Evolutionary conservation across 2,888 invertebrate species (phyloP).

Genomic region (Palloptera scutellata): DNA sequence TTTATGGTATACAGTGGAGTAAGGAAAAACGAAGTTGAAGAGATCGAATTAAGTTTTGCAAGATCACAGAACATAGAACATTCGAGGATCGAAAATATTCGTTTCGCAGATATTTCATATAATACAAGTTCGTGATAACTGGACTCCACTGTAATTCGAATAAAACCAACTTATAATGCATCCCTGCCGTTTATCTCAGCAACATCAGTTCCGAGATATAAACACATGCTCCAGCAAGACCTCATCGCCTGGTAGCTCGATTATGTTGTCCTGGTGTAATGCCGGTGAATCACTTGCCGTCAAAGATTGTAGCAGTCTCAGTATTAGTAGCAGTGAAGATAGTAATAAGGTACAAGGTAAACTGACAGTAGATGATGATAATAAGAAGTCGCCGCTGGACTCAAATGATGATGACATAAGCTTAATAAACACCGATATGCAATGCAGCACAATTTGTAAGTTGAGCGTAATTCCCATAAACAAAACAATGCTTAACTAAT

Average conservation of each 20-base stretch:
- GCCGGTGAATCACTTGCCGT: conserved; percentile 74
- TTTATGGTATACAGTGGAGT: neutral
- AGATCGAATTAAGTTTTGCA: neutral
- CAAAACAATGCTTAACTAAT: neutral
- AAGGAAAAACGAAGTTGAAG: too few relatives aligned
- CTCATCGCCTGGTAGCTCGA: conserved; percentile 57
- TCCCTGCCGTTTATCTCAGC: conserved; percentile 13
- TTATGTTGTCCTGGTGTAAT: conserved; percentile 61
- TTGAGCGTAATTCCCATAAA: conserved; percentile 3
- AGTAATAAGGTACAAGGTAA: conserved; percentile 43
- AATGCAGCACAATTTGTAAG: conserved; percentile 59
- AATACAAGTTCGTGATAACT: neutral
- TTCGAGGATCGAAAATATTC: too few relatives aligned
- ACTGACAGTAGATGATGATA: conserved; percentile 33
- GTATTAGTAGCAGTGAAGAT: conserved; percentile 66
- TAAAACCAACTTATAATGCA: too few relatives aligned
- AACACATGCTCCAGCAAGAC: conserved; percentile 53
- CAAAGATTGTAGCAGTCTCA: conserved; percentile 67
- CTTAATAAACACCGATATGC: conserved; percentile 54
- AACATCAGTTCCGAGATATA: conserved; percentile 45
- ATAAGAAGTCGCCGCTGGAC: conserved; percentile 44
- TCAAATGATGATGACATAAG: conserved; percentile 51
- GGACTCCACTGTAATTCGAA: neutral
- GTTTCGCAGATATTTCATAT: too few relatives aligned
- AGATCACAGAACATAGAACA: neutral